Evolutionary conservation across 2,797 vertebrate species (phyloP).

Genomic region (Anguilla megastoma): DNA sequence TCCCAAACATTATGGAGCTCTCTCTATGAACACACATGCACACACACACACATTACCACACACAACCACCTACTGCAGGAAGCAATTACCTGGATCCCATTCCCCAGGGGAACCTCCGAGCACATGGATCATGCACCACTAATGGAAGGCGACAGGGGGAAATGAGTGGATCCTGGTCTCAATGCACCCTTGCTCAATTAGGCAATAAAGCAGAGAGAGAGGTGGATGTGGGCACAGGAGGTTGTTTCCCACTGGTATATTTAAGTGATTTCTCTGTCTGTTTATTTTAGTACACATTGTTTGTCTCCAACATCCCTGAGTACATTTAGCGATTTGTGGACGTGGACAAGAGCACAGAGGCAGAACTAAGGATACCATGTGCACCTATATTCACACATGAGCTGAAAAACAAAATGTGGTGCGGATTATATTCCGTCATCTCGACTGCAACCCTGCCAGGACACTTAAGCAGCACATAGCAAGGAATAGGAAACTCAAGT

Average conservation of each 20-base stretch:
- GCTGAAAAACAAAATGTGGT: neutral
- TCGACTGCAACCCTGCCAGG: neutral
- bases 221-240: conserved; percentile 37
- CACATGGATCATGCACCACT: conserved; percentile 66
- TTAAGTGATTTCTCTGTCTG: conserved; percentile 11
- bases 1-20: too few relatives aligned
- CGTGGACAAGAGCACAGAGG: neutral
- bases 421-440: neutral
- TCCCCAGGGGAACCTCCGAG: conserved; percentile 61
- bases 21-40: neutral
- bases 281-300: neutral
- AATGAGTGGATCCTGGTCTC: conserved; percentile 61
- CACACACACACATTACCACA: neutral
- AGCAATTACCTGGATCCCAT: conserved; percentile 63
- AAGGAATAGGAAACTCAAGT: neutral
- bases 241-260: conserved; percentile 40
- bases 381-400: neutral
- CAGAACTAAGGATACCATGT: neutral
- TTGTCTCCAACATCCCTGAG: neutral
- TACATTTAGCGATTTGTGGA: neutral
- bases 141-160: conserved; percentile 65
- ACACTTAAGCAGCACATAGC: neutral
- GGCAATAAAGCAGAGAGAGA: conserved; percentile 53
- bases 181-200: conserved; percentile 66
- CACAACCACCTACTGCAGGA: conserved; percentile 18